Conservation (phyloP, 2,797 vertebrate genomes). For the Limnodromus scolopaceus region DNA sequence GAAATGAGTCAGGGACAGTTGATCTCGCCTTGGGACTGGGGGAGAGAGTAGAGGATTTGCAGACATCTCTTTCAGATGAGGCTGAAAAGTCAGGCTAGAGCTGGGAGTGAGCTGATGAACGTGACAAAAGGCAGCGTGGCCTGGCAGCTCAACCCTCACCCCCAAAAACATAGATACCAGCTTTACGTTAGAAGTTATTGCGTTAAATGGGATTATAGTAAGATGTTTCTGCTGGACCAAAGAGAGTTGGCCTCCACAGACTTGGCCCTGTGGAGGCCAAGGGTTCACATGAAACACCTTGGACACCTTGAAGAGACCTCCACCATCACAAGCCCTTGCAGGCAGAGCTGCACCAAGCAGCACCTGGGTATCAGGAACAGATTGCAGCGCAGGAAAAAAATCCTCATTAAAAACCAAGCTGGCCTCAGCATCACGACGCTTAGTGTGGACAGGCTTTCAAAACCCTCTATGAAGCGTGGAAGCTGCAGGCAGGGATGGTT, state of each 20-base stretch:
- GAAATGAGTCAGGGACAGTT: not conserved
- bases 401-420: not conserved
- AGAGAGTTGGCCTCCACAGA: not conserved
- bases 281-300: not conserved
- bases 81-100: not conserved
- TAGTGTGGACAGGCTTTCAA: not conserved
- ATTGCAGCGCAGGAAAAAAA: not conserved
- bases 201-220: not conserved
- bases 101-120: not conserved
- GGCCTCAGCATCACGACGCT: not conserved
- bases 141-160: not conserved
- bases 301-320: not conserved
- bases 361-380: not conserved
- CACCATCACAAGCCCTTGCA: not conserved
- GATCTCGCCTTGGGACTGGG: not conserved
- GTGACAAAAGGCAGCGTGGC: rapidly evolving
- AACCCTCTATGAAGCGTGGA: not conserved
- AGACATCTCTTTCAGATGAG: not conserved
- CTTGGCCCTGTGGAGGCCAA: not conserved
- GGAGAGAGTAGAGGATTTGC: not conserved
- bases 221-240: not conserved
- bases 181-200: not conserved
- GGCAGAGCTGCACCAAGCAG: not conserved
- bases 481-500: not conserved
- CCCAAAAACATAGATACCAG: not conserved